Evolutionary conservation across 2,797 vertebrate genomes (phyloP), one percentile per base, ranked within the genome.

Genomic region (Hapalemur alaotrensis): DNA sequence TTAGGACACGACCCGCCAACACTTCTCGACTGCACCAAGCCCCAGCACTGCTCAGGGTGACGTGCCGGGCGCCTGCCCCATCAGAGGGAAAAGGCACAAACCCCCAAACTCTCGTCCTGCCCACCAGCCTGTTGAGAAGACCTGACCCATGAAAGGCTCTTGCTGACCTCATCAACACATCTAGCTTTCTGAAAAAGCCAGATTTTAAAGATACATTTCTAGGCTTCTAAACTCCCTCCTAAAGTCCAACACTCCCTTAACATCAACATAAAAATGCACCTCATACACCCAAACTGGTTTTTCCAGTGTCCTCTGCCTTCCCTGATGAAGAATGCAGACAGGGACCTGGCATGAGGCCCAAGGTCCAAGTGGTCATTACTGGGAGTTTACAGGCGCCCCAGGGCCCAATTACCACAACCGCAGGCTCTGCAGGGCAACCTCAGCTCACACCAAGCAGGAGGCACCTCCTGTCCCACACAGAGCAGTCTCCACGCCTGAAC

Each of bases 221-320:
- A 13, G 88, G 81, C 59, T 75, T 61, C 13, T n/a, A 43, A 93
- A 87, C 70, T 65, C 15, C 15, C 63, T n/a, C 32, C 52, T 38
- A 81, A 52, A 91, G 59, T 28, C 87, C 76, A 91, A 65, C 41
- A 67, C n/a, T 59, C 63, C 76, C 63, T 35, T 52, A 70, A 89
- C 28, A 92, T 70, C 54, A 76, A 97, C 93, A 95, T 83, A 15
- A 23, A 59, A 67, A 95, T 32, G 38, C n/a, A 52, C 7, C 67
- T 94, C 61, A 89, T 57, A 63, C 89, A 76, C 91, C 79, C 88
- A 4, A 97, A 95, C 94, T 94, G 95, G 96, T 95, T 98, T 98
- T 98, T 98, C 97, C 89, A 96, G 97, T 91, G 97, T 78, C 89
- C 89, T 95, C 65, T 32, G 12, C 80, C 80, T 90, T 67, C 48